phyloP scores from a whole-genome alignment of 2,797 vertebrate species.

The Pangasius krempfi region DNA sequence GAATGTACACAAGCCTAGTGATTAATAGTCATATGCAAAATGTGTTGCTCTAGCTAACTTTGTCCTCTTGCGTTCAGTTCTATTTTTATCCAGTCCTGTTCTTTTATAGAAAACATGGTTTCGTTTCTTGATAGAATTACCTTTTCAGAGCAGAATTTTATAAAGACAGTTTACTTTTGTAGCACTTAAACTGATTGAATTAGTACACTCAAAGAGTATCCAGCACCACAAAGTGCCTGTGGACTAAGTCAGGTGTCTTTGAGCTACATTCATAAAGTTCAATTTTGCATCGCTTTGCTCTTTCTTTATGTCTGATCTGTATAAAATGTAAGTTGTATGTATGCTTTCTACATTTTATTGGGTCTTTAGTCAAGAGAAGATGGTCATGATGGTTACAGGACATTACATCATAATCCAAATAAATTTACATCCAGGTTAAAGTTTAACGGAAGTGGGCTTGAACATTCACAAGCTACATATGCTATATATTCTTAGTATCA shows the following conservation, averaged over 20 bases:
- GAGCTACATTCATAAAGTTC: conserved; percentile 53
- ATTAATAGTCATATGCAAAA: conserved; percentile 43
- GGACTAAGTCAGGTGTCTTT: conserved; percentile 72
- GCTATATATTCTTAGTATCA: conserved; percentile 34
- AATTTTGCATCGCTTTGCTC: conserved; percentile 44
- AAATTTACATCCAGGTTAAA: conserved; percentile 55
- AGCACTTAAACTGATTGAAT: conserved; percentile 77
- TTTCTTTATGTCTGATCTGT: conserved; percentile 55
- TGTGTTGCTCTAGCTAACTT: conserved; percentile 41
- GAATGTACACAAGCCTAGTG: conserved; percentile 24
- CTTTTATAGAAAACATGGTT: conserved; percentile 54
- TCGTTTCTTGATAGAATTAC: conserved; percentile 63
- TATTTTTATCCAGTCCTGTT: conserved; percentile 44
- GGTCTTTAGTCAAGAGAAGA: conserved; percentile 25
- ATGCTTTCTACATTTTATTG: conserved; percentile 20
- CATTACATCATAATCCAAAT: conserved; percentile 40
- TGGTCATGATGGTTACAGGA: conserved; percentile 39
- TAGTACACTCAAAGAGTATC: conserved; percentile 75
- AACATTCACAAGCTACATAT: conserved; percentile 54
- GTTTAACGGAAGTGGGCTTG: conserved; percentile 54
- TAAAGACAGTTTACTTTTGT: conserved; percentile 71
- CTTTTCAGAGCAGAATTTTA: conserved; percentile 70
- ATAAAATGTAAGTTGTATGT: conserved; percentile 34
- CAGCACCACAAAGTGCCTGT: conserved; percentile 80
- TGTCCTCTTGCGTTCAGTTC: conserved; percentile 44